Percentiles rank a stretch among this genome's conserved stretches.
These are phyloP conservation scores for Lasioglossum morio DNA, from an alignment of 2,888 invertebrate genomes.

Conservation along the genomic window DNA sequence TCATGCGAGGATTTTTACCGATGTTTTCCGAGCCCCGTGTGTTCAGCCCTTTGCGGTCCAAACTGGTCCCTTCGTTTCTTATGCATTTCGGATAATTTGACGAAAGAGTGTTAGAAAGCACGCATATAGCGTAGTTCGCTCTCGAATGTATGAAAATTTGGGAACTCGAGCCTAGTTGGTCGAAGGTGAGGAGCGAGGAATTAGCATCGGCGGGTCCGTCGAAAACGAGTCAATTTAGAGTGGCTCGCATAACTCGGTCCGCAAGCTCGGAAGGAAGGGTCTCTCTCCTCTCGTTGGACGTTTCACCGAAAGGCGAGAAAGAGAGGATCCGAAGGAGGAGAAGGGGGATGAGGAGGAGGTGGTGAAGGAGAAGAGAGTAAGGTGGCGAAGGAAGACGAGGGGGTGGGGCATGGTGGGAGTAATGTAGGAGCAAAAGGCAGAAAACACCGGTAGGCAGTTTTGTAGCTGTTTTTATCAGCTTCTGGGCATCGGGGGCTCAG, in stretches of 20 bases:
- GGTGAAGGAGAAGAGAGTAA: conserved; percentile 35
- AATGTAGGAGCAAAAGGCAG: conserved; percentile 75
- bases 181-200: background rate
- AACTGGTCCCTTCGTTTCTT: too few relatives aligned
- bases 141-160: background rate
- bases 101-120: too few relatives aligned
- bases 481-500: conserved; percentile 84
- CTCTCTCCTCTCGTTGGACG: conserved; percentile 21
- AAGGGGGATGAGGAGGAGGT: conserved; percentile 40
- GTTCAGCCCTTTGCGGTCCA: too few relatives aligned
- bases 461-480: conserved; percentile 85
- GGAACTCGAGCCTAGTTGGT: background rate
- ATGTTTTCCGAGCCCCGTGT: too few relatives aligned
- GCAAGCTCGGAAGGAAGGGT: conserved; percentile 19
- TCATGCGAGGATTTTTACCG: too few relatives aligned
- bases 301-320: conserved; percentile 57
- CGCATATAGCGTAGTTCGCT: background rate
- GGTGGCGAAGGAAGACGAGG: conserved; percentile 56
- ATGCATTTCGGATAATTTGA: too few relatives aligned
- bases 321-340: conserved; percentile 38
- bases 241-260: conserved; percentile 20
- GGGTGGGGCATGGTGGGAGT: conserved; percentile 60
- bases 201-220: conserved; percentile 15
- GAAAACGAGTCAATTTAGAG: conserved; percentile 59
- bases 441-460: conserved; percentile 80